A percentile compares a stretch with the other conserved stretches of the same genome.
phyloP scores from a whole-genome alignment of 2,888 invertebrate species.

The Drosophila nigricruria region DNA sequence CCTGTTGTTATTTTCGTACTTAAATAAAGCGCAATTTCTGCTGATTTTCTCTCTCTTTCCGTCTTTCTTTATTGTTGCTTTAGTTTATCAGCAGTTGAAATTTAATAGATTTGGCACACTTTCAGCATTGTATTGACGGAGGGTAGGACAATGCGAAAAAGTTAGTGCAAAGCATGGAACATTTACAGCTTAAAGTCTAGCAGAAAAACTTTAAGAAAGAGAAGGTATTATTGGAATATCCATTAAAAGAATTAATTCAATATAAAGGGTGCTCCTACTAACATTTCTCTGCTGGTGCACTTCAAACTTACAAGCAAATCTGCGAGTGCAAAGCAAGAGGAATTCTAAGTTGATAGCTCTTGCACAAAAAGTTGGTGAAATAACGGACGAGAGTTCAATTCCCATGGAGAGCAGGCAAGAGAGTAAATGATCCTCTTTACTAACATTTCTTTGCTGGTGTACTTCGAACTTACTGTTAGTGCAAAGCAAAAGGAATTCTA shows the following conservation, averaged over 20 bases:
- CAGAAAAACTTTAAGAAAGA: not conserved
- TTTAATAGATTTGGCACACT: constrained; percentile 81
- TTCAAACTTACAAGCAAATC: not conserved
- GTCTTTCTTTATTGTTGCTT: constrained; percentile 12
- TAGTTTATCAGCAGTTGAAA: constrained; percentile 77
- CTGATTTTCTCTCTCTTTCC: constrained; percentile 21
- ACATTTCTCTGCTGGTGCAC: not conserved
- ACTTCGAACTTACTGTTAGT: not conserved
- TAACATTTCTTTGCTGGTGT: not conserved
- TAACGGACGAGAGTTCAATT: not conserved
- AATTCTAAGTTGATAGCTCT: not conserved
- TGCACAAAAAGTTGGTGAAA: not conserved
- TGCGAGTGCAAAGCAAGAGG: not conserved
- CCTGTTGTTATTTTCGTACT: constrained; percentile 74
- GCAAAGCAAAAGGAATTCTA: not conserved
- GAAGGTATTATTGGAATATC: too few species aligned
- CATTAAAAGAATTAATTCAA: not conserved
- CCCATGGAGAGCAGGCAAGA: not conserved
- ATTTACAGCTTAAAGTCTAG: too few species aligned
- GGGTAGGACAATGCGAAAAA: constrained; percentile 48
- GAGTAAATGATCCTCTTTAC: not conserved
- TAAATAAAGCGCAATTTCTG: constrained; percentile 79
- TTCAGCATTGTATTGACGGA: constrained; percentile 57
- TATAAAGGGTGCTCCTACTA: not conserved
- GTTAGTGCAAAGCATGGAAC: constrained; percentile 44